A percentile compares a stretch with the other conserved stretches of the same genome.
These are phyloP conservation scores for Taurulus bubalis DNA, from an alignment of 2,113 vertebrate genomes.

Conservation along the genomic window DNA sequence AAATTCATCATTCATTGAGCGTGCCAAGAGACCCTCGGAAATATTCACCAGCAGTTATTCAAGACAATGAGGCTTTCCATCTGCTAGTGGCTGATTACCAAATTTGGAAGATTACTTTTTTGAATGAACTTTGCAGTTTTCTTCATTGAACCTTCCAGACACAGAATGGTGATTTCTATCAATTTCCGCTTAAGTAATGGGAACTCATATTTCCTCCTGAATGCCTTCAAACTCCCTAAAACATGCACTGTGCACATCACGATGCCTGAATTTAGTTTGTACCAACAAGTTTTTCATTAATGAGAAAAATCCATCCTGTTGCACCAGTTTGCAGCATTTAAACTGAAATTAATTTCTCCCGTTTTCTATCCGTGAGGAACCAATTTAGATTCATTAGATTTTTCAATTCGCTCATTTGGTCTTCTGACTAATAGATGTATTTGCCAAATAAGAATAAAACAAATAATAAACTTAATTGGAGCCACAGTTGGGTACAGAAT, in stretches of 20 bases:
- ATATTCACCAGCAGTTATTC: conserved; percentile 34
- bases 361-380: background rate
- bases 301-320: background rate
- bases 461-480: background rate
- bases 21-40: conserved; percentile 6
- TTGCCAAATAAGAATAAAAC: background rate
- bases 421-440: background rate
- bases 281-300: background rate
- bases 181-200: background rate
- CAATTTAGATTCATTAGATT: too few relatives aligned
- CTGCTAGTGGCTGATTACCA: conserved; percentile 34
- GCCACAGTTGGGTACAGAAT: background rate
- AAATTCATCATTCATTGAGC: conserved; percentile 42
- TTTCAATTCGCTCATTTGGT: background rate
- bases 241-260: background rate
- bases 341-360: background rate
- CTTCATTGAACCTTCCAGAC: conserved; percentile 11
- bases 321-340: background rate
- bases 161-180: background rate
- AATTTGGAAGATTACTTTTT: conserved; percentile 32
- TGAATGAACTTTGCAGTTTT: conserved; percentile 2
- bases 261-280: background rate
- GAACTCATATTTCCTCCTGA: background rate
- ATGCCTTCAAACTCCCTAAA: background rate
- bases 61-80: conserved; percentile 33